These are phyloP conservation scores for Scaptomyza cyrtandrae DNA, from an alignment of 2,888 invertebrate genomes.

Conservation along the genomic window DNA sequence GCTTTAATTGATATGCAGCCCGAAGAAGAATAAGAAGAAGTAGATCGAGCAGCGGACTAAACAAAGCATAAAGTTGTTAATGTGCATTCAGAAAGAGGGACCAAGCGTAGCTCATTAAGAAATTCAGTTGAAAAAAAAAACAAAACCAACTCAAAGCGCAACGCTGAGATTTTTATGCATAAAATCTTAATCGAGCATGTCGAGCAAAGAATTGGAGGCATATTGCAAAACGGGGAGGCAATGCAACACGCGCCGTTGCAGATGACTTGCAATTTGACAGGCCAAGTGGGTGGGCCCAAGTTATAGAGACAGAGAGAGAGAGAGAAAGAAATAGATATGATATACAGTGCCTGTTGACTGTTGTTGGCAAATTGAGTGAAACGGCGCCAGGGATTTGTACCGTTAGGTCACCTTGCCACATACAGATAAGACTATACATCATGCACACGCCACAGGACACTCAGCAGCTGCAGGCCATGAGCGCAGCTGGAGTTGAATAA, in stretches of 20 bases:
- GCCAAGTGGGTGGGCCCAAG: conserved; percentile 61
- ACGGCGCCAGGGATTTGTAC: conserved; percentile 67
- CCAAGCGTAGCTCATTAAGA: conserved; percentile 78
- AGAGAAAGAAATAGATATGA: conserved; percentile 20
- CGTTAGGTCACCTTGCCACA: conserved; percentile 57
- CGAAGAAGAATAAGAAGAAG: neutral
- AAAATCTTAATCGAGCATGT: conserved; percentile 76
- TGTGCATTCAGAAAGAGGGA: conserved; percentile 30
- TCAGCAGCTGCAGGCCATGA: conserved; percentile 17
- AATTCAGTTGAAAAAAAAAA: conserved; percentile 69
- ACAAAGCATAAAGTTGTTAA: conserved; percentile 82
- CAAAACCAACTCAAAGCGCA: conserved; percentile 19
- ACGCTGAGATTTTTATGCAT: conserved; percentile 67
- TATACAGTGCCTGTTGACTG: conserved; percentile 43
- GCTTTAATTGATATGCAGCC: conserved; percentile 77
- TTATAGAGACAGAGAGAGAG: conserved; percentile 4
- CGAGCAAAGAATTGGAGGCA: conserved; percentile 15
- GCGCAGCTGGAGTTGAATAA: conserved; percentile 65
- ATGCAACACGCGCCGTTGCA: conserved; percentile 76
- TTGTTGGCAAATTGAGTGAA: conserved; percentile 71
- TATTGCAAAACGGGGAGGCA: conserved; percentile 20
- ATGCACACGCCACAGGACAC: conserved; percentile 67
- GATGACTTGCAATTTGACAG: conserved; percentile 73
- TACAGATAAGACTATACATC: conserved; percentile 56
- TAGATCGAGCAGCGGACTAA: conserved; percentile 34